Base-by-base conservation (phyloP, 2,888 invertebrate species). In the Lasiommata megera region DNA sequence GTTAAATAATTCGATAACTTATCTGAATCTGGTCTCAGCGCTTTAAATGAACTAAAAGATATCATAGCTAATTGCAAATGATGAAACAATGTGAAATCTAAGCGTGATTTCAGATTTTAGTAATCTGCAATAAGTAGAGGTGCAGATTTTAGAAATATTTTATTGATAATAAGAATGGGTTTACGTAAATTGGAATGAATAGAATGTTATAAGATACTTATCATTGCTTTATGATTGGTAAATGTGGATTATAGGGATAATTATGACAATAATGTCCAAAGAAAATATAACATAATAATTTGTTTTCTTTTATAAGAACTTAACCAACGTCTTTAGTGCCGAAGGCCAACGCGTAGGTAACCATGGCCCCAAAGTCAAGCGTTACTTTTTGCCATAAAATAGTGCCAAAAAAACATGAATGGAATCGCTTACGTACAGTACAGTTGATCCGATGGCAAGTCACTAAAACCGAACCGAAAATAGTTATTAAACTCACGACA, bases 1-100 rank as follows among this genome's bases (percentile, higher is more conserved):
- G 54, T 56, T 57, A 60, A 62, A 62, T 57, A 60, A 54, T 60
- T 57, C 60, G 62, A 62, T 62, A 62, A 62, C 43, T 48, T 54
- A 62, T 62, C 62, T 54, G 16, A 56, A 59, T 57, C 51, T 51
- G 54, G 48, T 54, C 54, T 47, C 40, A 52, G 43, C 17, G 41
- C 48, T 43, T 43, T 54, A 56, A 62, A 52, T 54, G 54, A 59
- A 36, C 37, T 62, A 41, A 54, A 58, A 47, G 54, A 52, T 54
- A 55, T 57, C 41, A 41, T 54, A 61, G 51, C 54, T 52, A 43
- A 46, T 54, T 57, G 41, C 46, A 17, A 55, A 53, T 51, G 37
- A 47, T 31, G 36, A 51, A 56, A 60, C 56, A 46, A 56, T 48
- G 12, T 31, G 56, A 38, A 53, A 60, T 57, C 34, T 14, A 28